Conservation (phyloP, 2,888 invertebrate genomes). For the Scaptomyza tumidula region DNA sequence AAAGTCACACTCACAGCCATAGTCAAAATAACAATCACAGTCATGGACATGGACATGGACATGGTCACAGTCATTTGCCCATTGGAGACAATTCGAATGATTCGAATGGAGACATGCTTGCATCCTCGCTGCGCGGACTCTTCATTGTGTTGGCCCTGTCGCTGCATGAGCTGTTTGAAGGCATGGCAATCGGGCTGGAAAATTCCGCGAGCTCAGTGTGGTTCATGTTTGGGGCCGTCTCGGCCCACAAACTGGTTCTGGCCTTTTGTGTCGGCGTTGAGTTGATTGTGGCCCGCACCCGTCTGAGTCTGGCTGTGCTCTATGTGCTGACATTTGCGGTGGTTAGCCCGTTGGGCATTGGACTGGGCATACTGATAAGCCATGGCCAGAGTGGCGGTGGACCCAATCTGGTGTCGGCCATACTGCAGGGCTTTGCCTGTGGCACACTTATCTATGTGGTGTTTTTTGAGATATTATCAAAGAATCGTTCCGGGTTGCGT, state of each 20-base stretch:
- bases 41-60: constrained; percentile 41
- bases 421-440: constrained; percentile 93
- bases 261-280: constrained; percentile 95
- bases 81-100: constrained; percentile 81
- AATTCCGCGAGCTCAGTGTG: constrained; percentile 87
- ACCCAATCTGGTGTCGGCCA: constrained; percentile 87
- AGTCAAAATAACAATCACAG: constrained; percentile 23
- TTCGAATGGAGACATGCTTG: constrained; percentile 62
- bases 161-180: constrained; percentile 94
- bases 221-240: constrained; percentile 93
- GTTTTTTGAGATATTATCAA: constrained; percentile 95
- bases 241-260: constrained; percentile 94
- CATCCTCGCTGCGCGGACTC: constrained; percentile 88
- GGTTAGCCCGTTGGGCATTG: constrained; percentile 89
- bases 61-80: constrained; percentile 74
- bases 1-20: constrained; percentile 38
- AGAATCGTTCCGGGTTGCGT: constrained; percentile 86
- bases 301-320: constrained; percentile 86
- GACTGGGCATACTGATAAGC: constrained; percentile 90
- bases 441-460: constrained; percentile 97
- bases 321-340: constrained; percentile 91
- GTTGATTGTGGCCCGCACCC: constrained; percentile 89
- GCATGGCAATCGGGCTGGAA: constrained; percentile 92
- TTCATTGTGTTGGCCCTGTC: constrained; percentile 92
- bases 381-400: constrained; percentile 87